phyloP scores from a whole-genome alignment of 1,140 invertebrate genomes.

The Euura saliciscinereae region DNA sequence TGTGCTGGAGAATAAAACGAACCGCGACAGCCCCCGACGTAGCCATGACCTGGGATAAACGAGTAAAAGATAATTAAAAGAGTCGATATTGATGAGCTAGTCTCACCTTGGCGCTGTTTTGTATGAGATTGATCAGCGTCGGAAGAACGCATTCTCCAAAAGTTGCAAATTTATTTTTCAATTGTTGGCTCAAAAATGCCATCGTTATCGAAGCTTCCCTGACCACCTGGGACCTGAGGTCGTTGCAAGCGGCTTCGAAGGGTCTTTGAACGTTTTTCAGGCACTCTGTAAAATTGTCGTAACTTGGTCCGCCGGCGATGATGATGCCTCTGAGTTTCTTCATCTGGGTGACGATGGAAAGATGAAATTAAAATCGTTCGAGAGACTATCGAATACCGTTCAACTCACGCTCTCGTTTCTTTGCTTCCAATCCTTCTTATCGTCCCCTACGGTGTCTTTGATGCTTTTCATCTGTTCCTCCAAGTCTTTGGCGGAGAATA shows the following conservation, averaged over 20 bases:
- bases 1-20: conserved; percentile 88
- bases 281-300: conserved; percentile 81
- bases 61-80: not conserved
- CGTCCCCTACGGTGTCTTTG: conserved; percentile 76
- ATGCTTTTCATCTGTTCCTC: conserved; percentile 83
- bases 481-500: conserved; percentile 85
- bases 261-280: conserved; percentile 82
- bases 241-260: conserved; percentile 85
- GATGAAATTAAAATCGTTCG: conserved; percentile 15
- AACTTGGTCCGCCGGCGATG: conserved; percentile 77
- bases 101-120: conserved; percentile 91
- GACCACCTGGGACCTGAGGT: conserved; percentile 90
- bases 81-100: not conserved
- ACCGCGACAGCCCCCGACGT: conserved; percentile 87
- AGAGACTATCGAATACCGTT: not conserved
- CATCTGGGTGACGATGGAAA: conserved; percentile 64
- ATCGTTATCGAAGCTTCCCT: conserved; percentile 94
- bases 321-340: conserved; percentile 86
- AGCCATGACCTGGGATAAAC: conserved; percentile 78
- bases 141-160: conserved; percentile 84
- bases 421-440: conserved; percentile 91
- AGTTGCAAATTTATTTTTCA: conserved; percentile 84
- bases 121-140: conserved; percentile 88
- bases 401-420: conserved; percentile 81
- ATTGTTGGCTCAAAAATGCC: conserved; percentile 84